These are phyloP conservation scores for Macaria liturata DNA, from an alignment of 2,888 invertebrate species.

Conservation along the genomic window DNA sequence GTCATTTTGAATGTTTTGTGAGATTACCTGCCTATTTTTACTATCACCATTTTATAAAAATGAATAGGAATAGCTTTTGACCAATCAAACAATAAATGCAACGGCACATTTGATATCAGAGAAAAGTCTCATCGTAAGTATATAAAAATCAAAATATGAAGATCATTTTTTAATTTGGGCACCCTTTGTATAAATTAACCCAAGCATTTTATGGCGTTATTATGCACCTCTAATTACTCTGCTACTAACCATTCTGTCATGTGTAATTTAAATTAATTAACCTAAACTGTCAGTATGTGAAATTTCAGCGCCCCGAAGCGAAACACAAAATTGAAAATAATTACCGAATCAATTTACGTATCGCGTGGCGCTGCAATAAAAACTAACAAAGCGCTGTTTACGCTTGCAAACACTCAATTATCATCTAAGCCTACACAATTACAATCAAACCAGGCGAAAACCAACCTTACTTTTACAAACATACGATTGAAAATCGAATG, in stretches of 20 bases:
- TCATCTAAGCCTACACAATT: slow-evolving; percentile 32
- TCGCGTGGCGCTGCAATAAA: slow-evolving; percentile 27
- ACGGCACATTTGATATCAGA: no score
- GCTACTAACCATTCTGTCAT: slow-evolving; percentile 1
- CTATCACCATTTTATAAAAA: no score
- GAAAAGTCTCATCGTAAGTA: no score
- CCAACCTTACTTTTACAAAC: not conserved
- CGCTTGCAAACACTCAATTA: slow-evolving; percentile 36
- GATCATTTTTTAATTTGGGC: no score
- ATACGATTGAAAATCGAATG: slow-evolving; percentile 19
- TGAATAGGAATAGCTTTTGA: no score
- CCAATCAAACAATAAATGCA: no score
- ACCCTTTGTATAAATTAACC: no score
- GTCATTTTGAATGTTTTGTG: no score
- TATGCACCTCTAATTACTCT: no score
- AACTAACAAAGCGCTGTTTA: slow-evolving; percentile 36
- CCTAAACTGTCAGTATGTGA: not conserved
- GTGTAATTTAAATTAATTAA: slow-evolving; percentile 6
- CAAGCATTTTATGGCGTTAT: no score
- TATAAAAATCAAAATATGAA: no score
- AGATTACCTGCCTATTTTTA: no score
- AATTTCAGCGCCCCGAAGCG: slow-evolving; percentile 7
- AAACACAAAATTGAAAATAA: slow-evolving; percentile 23
- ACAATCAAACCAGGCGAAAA: slow-evolving; percentile 8
- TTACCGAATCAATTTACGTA: slow-evolving; percentile 29